Base-by-base conservation (phyloP, 2,797 vertebrate genomes). In the Xerus rutilus region DNA sequence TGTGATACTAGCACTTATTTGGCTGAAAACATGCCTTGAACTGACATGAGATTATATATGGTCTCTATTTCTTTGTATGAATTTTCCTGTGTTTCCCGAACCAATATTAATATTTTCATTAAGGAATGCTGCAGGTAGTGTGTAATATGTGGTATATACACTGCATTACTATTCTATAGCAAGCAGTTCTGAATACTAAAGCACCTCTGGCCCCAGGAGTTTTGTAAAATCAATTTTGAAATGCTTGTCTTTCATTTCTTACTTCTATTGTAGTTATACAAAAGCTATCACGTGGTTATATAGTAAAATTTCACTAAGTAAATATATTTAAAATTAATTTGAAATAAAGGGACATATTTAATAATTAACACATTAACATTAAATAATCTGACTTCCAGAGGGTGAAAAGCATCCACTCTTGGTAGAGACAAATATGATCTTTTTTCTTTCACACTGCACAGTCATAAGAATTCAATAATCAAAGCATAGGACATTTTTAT, bases 221-320 rank as follows among this genome's bases (percentile, higher is more conserved):
- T 94, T 92, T 82, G 21, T 62, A 95, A 86, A 95, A 45, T 10
- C 6, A 9, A n/a, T 64, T 87, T 72, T 72, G 5, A 92, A 87
- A 95, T 32, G 10, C 62, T 52, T 89, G 13, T 72, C 70, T 82
- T 39, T 82, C n/a, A 73, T 73, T 32, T 35, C 57, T 82, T 74
- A 54, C n/a, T 10, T 67, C 30, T 39, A 7, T 74, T 21, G 17
- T 17, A 57, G 52, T 83, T 76, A 73, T 12, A 52, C 10, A 54
- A 47, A 83, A 15, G 8, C 35, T 67, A 23, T 6, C 12, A 30
- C 45, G 23, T n/a, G 15, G 21, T 88, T 52, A 39, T 21, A 82
- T 14, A 49, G 25, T 74, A 17, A 91, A 32, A 39, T 57, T 77
- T 83, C 14, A 59, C 7, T 49, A 64, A 57, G 49, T 89, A 2